Evolutionary conservation across 2,888 invertebrate species (phyloP), one percentile per base, ranked within the genome.

Genomic region (Agelastica alni): DNA sequence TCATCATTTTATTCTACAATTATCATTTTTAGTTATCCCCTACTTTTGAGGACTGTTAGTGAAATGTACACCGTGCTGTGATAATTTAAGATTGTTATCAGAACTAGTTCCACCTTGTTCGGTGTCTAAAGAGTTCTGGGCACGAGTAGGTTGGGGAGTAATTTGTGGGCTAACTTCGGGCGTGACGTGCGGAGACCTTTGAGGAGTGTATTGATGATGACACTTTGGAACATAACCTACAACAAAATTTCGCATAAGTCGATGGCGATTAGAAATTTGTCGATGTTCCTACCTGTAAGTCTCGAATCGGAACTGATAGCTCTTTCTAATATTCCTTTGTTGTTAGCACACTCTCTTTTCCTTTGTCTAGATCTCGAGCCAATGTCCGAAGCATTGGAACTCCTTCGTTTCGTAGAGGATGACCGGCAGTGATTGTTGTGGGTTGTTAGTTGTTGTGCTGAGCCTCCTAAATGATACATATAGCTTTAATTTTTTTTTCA

Each of bases 361-460:
- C 70, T 65, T 12, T 71, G 55, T 9, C 75, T 66, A 1, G 70
- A 66, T 45, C 68, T 32, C 67, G 70, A 61, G 65, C 75, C 72
- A 51, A 74, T 75, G 46, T 78, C 78, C 0, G 78, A 78, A 2
- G 78, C 75, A 59, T 78, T 78, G 1, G 78, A 78, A 59, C 75
- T 77, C 10, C 78, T 65, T 28, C 78, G 65, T 31, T 49, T 59
- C 5, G 53, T 51, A 10, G 69, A 62, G 13, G 69, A 14, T 1
- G 37, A 46, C 22, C 65, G 61, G 45, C 61, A 66, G 47, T 66
- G 63, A 2, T 64, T 59, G 5, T 64, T 55, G 14, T 67, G 65
- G 2, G 64, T 62, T 2, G 71, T 65, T 12, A 74, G 57, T 51
- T 73, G 73, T 39, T 72, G 71, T 14, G 70, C 68, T 1, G 75